These are phyloP conservation scores for Pemphigus obesinymphae DNA, from an alignment of 1,140 invertebrate genomes.

Conservation along the genomic window DNA sequence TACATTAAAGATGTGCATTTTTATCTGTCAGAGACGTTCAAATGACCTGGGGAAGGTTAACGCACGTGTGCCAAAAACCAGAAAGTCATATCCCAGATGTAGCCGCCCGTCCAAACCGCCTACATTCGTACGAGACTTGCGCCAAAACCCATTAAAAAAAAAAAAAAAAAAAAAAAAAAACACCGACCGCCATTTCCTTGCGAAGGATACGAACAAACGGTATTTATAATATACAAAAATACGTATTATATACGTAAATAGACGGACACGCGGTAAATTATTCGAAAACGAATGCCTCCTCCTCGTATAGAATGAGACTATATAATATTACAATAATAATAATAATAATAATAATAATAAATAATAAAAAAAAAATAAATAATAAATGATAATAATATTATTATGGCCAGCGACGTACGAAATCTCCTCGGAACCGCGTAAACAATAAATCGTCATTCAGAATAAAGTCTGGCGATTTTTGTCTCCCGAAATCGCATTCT, in stretches of 20 bases:
- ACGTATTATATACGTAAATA: background rate
- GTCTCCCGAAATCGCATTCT: too few species aligned
- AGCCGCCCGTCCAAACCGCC: conserved; percentile 1
- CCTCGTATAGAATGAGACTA: too few species aligned
- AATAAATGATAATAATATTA: background rate
- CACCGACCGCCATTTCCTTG: background rate
- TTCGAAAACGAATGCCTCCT: background rate
- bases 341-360: too few species aligned
- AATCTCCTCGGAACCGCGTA: too few species aligned
- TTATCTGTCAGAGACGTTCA: background rate
- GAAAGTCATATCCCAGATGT: conserved; percentile 13
- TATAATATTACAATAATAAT: too few species aligned
- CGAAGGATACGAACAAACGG: background rate
- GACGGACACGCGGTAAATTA: background rate
- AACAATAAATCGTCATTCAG: too few species aligned
- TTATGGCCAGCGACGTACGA: too few species aligned
- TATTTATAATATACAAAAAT: too few species aligned
- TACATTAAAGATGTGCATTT: background rate
- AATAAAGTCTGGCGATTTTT: too few species aligned
- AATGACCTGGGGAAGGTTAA: conserved; percentile 1
- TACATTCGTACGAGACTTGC: background rate
- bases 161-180: background rate
- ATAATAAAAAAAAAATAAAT: background rate
- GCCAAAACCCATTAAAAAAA: conserved; percentile 34
- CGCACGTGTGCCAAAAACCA: conserved; percentile 12